Evolutionary conservation across 1,140 invertebrate genomes (phyloP).

Genomic region (Bicyclus anynana): DNA sequence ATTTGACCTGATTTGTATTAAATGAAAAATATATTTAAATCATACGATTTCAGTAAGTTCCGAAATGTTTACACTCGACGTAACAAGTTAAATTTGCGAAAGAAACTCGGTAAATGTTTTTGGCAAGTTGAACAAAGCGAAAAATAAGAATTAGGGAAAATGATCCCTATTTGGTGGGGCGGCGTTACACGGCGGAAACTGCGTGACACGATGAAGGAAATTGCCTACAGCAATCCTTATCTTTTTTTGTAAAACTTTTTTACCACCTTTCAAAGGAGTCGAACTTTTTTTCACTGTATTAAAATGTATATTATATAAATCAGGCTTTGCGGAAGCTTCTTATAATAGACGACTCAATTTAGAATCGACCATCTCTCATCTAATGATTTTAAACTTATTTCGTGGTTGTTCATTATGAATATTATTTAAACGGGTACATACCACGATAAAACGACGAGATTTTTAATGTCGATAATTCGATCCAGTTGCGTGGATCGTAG

Average conservation of each 20-base stretch:
- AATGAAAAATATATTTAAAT: background rate
- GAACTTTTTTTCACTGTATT: too few species aligned
- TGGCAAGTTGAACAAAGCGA: conserved; percentile 23
- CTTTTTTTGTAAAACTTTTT: background rate
- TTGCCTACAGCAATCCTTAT: conserved; percentile 4
- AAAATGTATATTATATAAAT: too few species aligned
- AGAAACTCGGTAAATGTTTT: conserved; percentile 17
- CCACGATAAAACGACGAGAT: too few species aligned
- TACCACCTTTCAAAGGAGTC: too few species aligned
- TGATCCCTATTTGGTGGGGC: conserved; percentile 12
- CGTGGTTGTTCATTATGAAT: too few species aligned
- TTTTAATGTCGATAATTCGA: too few species aligned
- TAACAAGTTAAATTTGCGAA: conserved; percentile 14
- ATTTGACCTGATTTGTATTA: background rate
- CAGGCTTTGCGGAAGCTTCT: too few species aligned
- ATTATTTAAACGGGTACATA: too few species aligned
- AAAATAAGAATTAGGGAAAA: conserved; percentile 24
- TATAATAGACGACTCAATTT: too few species aligned
- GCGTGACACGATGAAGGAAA: conserved; percentile 8
- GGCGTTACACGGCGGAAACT: conserved; percentile 13
- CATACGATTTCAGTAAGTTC: background rate
- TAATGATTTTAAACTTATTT: too few species aligned
- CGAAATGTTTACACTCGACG: conserved; percentile 10
- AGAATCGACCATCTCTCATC: too few species aligned
- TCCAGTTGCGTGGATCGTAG: too few species aligned